These are phyloP conservation scores for Mustela nigripes DNA, from an alignment of 2,113 vertebrate species.

Conservation along the genomic window DNA sequence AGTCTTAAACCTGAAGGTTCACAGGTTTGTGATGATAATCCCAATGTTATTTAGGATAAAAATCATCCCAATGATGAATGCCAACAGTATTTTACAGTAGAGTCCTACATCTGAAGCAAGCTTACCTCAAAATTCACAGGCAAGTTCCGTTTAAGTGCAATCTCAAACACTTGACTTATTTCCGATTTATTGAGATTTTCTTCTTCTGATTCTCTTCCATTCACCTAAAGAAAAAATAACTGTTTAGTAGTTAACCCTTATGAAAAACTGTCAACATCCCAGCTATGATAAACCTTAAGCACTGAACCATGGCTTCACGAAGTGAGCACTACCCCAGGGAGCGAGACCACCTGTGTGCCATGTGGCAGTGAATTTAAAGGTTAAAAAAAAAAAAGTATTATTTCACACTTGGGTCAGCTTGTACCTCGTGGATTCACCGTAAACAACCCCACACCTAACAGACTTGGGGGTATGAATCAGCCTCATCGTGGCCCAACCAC, in stretches of 20 bases:
- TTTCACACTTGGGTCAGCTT: not conserved
- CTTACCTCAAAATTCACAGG: conserved; percentile 99
- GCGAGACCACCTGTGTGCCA: not conserved
- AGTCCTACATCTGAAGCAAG: conserved; percentile 86
- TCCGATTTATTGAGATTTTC: conserved; percentile 99
- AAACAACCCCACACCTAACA: not conserved
- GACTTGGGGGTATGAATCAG: not conserved
- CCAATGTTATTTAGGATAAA: not conserved
- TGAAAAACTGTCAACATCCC: conserved; percentile 78
- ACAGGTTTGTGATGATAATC: not conserved
- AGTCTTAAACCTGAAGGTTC: not conserved
- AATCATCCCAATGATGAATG: not conserved
- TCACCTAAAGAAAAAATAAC: conserved; percentile 91
- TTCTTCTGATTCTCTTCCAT: conserved; percentile 94
- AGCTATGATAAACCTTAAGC: conserved; percentile 63
- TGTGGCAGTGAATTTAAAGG: not conserved
- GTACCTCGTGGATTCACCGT: not conserved
- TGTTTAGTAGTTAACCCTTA: conserved; percentile 83
- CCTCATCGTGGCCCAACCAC: not conserved
- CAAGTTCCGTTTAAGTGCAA: conserved; percentile 98
- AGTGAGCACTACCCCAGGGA: not conserved
- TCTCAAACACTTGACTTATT: conserved; percentile 99
- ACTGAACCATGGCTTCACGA: conserved; percentile 47
- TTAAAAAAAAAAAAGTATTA: not conserved
- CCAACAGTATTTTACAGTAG: conserved; percentile 67